phyloP scores from a whole-genome alignment of 2,888 invertebrate species.

The Dolomedes plantarius region DNA sequence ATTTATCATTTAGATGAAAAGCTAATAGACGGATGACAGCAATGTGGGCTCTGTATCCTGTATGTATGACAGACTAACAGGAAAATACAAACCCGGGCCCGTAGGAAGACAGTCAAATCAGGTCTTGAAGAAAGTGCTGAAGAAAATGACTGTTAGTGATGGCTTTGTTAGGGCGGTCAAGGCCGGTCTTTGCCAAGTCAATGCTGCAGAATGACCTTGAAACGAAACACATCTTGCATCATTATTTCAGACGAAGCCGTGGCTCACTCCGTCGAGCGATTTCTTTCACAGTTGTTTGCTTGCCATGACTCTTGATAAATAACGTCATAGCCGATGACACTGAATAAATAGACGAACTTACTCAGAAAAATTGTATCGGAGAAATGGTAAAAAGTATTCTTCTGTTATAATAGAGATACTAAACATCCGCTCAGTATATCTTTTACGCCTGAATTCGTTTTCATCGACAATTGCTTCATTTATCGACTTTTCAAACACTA shows the following conservation, averaged over 20 bases:
- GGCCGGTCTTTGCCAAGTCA: conserved; percentile 8
- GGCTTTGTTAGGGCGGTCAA: background rate
- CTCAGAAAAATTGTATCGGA: no score
- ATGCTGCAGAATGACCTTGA: background rate
- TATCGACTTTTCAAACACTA: no score
- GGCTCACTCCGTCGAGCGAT: no score
- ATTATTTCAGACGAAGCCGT: background rate
- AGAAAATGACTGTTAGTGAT: background rate
- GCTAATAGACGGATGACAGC: conserved; percentile 24
- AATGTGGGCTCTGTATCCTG: conserved; percentile 7
- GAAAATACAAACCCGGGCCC: background rate
- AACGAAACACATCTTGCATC: background rate
- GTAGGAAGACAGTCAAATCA: conserved; percentile 3
- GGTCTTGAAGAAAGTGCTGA: background rate
- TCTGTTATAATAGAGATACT: no score
- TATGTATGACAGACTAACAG: background rate
- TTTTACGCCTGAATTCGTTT: no score
- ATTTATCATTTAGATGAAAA: conserved; percentile 29
- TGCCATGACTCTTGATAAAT: background rate
- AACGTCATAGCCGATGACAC: background rate
- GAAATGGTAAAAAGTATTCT: no score
- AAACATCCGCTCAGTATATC: no score
- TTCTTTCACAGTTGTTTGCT: background rate
- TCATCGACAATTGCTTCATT: no score
- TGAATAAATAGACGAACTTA: background rate